Evolutionary conservation across 2,888 invertebrate genomes (phyloP), one percentile per base, ranked within the genome.

Genomic region (Clusia tigrina): DNA sequence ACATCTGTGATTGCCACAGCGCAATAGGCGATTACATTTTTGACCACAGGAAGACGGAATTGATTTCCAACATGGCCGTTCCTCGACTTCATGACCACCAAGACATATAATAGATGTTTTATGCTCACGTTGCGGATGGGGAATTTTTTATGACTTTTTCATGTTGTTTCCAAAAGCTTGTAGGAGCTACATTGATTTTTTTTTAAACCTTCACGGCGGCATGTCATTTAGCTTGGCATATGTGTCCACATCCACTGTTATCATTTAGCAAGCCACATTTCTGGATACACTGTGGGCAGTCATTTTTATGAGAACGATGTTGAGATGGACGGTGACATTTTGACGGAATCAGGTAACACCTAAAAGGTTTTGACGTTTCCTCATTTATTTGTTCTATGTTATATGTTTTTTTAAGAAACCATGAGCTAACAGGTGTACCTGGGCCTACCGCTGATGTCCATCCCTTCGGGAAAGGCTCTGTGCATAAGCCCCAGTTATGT

Each of bases 271-370:
- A 87, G 10, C 86, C 86, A 80, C 97, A 97, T 42, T 88, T 85
- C 73, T 93, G 91, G 65, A 85, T 87, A 78, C 97, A 97, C 0
- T 91, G 89, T 0, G 95, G 92, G 78, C 95, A 96, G 32, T 89
- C 88, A 1, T 91, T 92, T 73, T 91, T 91, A 79, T 96, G 95
- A 76, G 95, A 96, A 55, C 85, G 86, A 81, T 95, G 95, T 17
- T 86, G 86, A 69, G 91, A 89, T 63, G 91, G 88, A 80, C 97
- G 97, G 72, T 95, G 93, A 83, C 97, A 97, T 78, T 91, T 90
- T 2, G 94, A 89, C 37, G 92, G 90, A 54, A 89, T 86, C 73
- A n/a, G n/a, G n/a, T n/a, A n/a, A n/a, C n/a, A n/a, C n/a, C n/a
- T n/a, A n/a, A n/a, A n/a, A n/a, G n/a, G n/a, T n/a, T n/a, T n/a